These are phyloP conservation scores for Choreutis nemorana DNA, from an alignment of 2,888 invertebrate genomes.

Conservation along the genomic window DNA sequence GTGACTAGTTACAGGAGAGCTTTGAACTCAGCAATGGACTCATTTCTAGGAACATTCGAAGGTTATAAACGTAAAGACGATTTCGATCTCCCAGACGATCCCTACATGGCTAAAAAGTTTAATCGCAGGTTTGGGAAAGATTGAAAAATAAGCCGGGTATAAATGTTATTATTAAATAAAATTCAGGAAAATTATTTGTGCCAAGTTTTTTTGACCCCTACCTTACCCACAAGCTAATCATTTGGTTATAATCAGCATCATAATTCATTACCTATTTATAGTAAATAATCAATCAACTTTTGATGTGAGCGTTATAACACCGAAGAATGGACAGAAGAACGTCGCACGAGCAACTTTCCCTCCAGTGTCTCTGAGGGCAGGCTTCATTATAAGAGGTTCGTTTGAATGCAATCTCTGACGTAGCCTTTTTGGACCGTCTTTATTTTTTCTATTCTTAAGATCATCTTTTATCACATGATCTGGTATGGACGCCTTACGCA, in stretches of 20 bases:
- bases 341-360: slow-evolving; percentile 17
- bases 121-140: slow-evolving; percentile 33
- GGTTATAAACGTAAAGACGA: slow-evolving; percentile 31
- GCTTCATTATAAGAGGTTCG: no score
- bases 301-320: slow-evolving; percentile 30
- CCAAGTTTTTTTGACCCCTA: neutral
- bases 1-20: slow-evolving; percentile 49
- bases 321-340: slow-evolving; percentile 45
- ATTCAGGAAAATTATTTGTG: neutral
- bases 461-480: slow-evolving; percentile 5
- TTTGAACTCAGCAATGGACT: slow-evolving; percentile 35
- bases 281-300: slow-evolving; percentile 9
- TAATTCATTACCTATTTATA: no score
- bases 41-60: slow-evolving; percentile 44
- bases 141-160: slow-evolving; percentile 4
- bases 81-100: slow-evolving; percentile 32
- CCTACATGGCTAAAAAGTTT: slow-evolving; percentile 48
- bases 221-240: neutral
- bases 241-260: neutral
- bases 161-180: neutral
- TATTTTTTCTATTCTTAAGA: slow-evolving; percentile 8
- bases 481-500: slow-evolving; percentile 20
- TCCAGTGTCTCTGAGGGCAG: neutral
- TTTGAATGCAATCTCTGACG: slow-evolving; percentile 12
- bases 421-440: slow-evolving; percentile 6